Percentiles rank a stretch among this genome's conserved stretches.
phyloP scores from a whole-genome alignment of 2,888 invertebrate genomes.

The Miltochrista miniata region DNA sequence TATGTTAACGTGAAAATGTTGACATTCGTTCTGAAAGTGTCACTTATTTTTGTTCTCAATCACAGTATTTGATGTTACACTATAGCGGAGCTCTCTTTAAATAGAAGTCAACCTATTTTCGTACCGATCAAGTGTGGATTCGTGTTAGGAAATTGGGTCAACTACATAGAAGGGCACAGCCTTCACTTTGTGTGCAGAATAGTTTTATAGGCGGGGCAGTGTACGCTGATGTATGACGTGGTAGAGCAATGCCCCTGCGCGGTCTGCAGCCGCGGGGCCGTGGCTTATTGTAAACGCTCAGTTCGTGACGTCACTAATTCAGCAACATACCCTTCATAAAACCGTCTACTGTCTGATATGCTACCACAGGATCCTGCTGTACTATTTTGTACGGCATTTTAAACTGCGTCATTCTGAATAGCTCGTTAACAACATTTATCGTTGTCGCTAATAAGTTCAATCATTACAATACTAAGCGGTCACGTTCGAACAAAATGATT shows the following conservation, averaged over 20 bases:
- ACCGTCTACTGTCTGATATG: no score
- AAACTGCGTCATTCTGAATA: no score
- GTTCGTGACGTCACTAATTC: conserved; percentile 7
- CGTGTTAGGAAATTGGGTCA: conserved; percentile 50
- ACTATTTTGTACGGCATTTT: no score
- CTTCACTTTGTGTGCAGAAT: conserved; percentile 36
- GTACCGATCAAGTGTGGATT: conserved; percentile 29
- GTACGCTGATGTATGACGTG: conserved; percentile 43
- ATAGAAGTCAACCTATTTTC: conserved; percentile 37
- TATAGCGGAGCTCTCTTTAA: conserved; percentile 8
- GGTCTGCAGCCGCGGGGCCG: conserved; percentile 35
- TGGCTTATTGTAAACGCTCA: not conserved
- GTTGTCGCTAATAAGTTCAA: no score
- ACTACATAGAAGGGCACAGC: conserved; percentile 38
- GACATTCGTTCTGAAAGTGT: no score
- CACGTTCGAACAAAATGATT: no score
- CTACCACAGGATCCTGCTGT: no score
- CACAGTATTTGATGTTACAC: no score
- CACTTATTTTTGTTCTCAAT: no score
- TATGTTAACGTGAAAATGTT: no score
- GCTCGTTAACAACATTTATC: no score
- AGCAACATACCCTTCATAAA: not conserved
- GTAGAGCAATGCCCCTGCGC: conserved; percentile 62
- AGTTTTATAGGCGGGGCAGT: conserved; percentile 33
- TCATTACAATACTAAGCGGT: no score